Percentiles rank a stretch among this genome's conserved stretches.
Evolutionary conservation across 92 coral and sea anemone species (phyloP).

Genomic region (Palythoa caribaeorum): DNA sequence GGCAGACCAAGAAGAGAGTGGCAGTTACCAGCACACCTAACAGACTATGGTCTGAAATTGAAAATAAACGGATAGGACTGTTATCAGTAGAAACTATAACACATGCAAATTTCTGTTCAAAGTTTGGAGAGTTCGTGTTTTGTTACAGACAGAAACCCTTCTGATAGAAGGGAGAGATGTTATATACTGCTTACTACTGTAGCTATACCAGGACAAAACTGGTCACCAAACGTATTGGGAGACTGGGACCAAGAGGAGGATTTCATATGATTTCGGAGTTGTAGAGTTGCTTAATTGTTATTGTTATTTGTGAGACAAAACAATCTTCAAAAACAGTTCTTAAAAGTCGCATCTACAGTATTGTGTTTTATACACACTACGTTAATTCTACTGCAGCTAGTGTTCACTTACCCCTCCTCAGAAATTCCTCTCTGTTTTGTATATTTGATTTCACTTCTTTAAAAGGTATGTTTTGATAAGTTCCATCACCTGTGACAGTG

Average conservation of each 20-base stretch:
- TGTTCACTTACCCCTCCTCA: neutral
- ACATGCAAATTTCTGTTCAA: neutral
- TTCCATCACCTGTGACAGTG: neutral
- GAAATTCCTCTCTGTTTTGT: neutral
- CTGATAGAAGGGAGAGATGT: neutral
- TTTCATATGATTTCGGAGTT: too few species aligned
- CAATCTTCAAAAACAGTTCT: too few species aligned
- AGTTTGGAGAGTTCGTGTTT: neutral
- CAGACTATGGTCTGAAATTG: neutral
- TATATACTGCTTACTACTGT: neutral
- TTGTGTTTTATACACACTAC: too few species aligned
- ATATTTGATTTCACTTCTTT: neutral
- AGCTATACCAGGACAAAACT: neutral
- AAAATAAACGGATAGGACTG: too few species aligned
- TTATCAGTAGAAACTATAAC: neutral
- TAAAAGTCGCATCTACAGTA: too few species aligned
- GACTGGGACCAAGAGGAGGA: neutral
- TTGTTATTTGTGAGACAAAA: too few species aligned
- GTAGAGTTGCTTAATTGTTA: too few species aligned
- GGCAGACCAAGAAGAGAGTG: neutral
- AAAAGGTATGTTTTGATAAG: neutral
- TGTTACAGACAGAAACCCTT: neutral
- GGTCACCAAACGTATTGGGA: neutral
- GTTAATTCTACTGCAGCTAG: too few species aligned
- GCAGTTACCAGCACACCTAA: neutral